Evolutionary conservation across 2,888 invertebrate species (phyloP).

Genomic region (Drepanosiphum platanoidis): DNA sequence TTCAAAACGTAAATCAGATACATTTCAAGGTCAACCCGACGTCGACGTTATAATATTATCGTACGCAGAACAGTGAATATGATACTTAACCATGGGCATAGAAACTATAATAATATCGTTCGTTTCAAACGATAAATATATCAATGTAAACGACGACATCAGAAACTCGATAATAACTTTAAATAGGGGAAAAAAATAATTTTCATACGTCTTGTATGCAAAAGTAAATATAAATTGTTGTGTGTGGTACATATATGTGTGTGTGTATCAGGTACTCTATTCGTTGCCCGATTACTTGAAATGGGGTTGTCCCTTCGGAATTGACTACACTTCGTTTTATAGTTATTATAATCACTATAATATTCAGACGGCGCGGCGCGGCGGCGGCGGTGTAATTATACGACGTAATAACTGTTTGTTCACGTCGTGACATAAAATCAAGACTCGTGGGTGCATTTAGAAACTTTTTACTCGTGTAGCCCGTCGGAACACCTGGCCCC

Average conservation of each 20-base stretch:
- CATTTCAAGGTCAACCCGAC: no score
- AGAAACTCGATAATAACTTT: not conserved
- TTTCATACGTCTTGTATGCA: no score
- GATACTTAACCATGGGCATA: no score
- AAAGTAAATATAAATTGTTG: no score
- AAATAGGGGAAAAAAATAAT: not conserved
- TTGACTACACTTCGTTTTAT: not conserved
- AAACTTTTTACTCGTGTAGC: not conserved
- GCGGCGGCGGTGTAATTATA: not conserved
- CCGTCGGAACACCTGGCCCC: not conserved
- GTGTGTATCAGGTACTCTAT: not conserved
- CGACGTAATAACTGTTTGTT: not conserved
- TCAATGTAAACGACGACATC: not conserved
- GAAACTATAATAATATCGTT: not conserved
- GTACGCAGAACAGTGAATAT: no score
- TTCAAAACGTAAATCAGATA: no score
- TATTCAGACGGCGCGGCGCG: no score
- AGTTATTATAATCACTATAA: not conserved
- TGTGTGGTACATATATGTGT: not conserved
- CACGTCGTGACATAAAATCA: not conserved
- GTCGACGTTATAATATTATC: no score
- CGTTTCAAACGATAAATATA: not conserved
- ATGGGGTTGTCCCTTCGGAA: not conserved
- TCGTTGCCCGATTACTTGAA: not conserved
- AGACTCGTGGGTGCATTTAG: not conserved